Percentiles rank a stretch among this genome's conserved stretches.
Evolutionary conservation across 2,797 vertebrate genomes (phyloP).

Genomic region (Melanotaenia maccullochi): DNA sequence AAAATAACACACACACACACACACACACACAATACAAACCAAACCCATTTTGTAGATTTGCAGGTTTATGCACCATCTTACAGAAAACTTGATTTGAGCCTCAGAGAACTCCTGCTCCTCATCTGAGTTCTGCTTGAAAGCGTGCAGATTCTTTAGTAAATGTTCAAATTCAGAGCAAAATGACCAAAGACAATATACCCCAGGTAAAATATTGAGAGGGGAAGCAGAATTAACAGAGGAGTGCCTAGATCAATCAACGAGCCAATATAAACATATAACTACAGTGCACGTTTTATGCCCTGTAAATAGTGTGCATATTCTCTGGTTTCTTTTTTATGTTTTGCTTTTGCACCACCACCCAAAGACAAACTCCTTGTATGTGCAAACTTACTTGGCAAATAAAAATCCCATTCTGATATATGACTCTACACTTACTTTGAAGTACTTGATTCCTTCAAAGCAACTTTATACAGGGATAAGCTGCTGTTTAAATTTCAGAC

Average conservation of each 20-base stretch:
- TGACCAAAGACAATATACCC: neutral
- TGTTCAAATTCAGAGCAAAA: slow-evolving; percentile 21
- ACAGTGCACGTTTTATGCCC: neutral
- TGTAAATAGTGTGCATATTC: neutral
- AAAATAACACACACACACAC: slow-evolving; percentile 14
- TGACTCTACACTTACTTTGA: neutral
- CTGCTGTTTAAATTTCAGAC: slow-evolving; percentile 30
- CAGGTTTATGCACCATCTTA: neutral
- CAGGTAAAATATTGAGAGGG: too few species aligned
- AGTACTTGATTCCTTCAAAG: neutral
- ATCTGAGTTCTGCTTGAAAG: slow-evolving; percentile 20
- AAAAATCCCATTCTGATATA: neutral
- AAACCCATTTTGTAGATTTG: slow-evolving; percentile 3
- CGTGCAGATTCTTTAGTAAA: slow-evolving; percentile 3
- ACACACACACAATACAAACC: slow-evolving; percentile 44
- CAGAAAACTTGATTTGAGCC: slow-evolving; percentile 7
- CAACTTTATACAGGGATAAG: neutral
- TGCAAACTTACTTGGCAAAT: neutral
- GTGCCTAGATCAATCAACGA: neutral
- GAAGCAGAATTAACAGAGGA: neutral
- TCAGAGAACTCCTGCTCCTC: neutral
- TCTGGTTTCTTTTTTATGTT: too few species aligned
- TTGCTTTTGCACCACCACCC: neutral
- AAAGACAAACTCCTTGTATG: neutral
- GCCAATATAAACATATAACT: neutral